phyloP scores from a whole-genome alignment of 2,888 invertebrate genomes.

The Athrips mouffetella region DNA sequence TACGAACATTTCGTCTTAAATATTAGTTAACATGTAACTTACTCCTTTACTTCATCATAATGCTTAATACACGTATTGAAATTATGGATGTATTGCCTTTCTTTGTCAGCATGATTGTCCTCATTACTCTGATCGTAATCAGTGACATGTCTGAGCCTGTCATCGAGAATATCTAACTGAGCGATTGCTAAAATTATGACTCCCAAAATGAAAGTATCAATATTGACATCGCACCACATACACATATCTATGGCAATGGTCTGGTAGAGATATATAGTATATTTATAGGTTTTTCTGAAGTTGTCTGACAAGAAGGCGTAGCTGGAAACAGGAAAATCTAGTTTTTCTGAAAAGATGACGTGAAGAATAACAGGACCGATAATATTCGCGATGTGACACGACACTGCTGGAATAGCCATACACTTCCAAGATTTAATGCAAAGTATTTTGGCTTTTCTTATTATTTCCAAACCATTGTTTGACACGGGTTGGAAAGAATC shows the following conservation, averaged over 20 bases:
- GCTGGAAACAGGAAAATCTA: conserved; percentile 41
- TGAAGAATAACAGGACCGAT: conserved; percentile 36
- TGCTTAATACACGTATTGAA: conserved; percentile 44
- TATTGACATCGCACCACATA: conserved; percentile 45
- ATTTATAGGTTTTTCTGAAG: conserved; percentile 34
- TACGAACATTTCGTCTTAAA: too few relatives aligned
- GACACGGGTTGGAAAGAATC: conserved; percentile 43
- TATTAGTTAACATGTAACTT: conserved; percentile 29
- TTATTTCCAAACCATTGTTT: conserved; percentile 31
- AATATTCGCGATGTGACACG: conserved; percentile 35
- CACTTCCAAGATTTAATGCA: conserved; percentile 43
- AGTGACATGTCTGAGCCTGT: conserved; percentile 41
- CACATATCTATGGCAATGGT: conserved; percentile 42
- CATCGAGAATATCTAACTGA: conserved; percentile 50
- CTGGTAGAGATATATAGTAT: conserved; percentile 50
- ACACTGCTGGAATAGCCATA: conserved; percentile 34
- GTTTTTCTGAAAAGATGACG: conserved; percentile 31
- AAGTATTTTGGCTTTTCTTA: conserved; percentile 41
- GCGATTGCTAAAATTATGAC: conserved; percentile 47
- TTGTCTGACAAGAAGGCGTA: conserved; percentile 46
- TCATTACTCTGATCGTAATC: conserved; percentile 12
- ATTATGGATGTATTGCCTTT: conserved; percentile 20
- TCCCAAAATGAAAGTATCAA: conserved; percentile 51
- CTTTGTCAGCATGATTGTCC: background rate
- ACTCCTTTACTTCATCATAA: conserved; percentile 45